Base-by-base conservation (phyloP, 2,797 vertebrate genomes). In the Sciurus carolinensis region DNA sequence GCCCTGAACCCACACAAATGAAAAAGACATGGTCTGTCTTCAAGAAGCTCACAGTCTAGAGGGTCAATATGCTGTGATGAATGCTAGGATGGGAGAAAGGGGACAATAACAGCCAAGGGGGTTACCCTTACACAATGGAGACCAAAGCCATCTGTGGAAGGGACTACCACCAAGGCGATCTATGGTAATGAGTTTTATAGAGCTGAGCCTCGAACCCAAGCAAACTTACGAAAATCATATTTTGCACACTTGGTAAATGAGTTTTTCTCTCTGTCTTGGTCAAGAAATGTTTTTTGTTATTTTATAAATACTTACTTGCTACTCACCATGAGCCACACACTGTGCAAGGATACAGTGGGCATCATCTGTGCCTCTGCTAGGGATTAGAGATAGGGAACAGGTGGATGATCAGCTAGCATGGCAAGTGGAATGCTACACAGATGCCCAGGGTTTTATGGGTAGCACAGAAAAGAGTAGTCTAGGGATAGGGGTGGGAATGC, bases 231-330 rank as follows among this genome's bases (percentile, higher is more conserved):
- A 85, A 87, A 73, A 50, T 6, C 5, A 3, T 93, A 73, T 75
- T 86, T 96, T 89, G 39, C 54, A 88, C 18, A 72, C 10, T 72
- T 66, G 26, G 71, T 84, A 92, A 93, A 80, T 7, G 2, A 36
- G 10, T 73, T 93, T 69, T 76, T 79, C 36, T 28, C 9, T 39
- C 28, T 84, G 76, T 66, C 33, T 75, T 89, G 11, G 84, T 18
- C 28, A 76, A 89, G 66, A 76, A 57, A 75, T 81, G 13, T 30
- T 83, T 91, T 89, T 22, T 12, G 52, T 71, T n/a, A 54, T 90
- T 52, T 92, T 39, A 42, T 54, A 92, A 95, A 69, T 76, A 36
- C 3, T 30, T 69, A 36, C 28, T 85, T 36, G 13, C 26, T 88
- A 17, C 8, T 18, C 71, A 11, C 18, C 8, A 30, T 44, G 26